A percentile compares a stretch with the other conserved stretches of the same genome.
These are phyloP conservation scores for Neotragus pygmaeus DNA, from an alignment of 2,113 vertebrate species.

Conservation along the genomic window DNA sequence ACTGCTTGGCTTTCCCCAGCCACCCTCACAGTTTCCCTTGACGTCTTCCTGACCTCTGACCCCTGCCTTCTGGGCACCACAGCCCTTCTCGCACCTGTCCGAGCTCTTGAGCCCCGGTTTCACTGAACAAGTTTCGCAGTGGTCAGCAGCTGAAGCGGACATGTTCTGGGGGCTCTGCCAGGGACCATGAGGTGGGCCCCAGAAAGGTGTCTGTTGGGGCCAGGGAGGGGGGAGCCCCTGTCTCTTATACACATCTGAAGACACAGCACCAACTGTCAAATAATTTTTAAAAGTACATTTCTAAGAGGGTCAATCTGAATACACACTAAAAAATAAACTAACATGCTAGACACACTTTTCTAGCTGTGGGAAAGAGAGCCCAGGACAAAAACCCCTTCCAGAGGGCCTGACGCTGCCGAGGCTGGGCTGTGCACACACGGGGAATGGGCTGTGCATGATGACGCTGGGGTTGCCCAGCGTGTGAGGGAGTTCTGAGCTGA, in stretches of 20 bases:
- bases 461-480: background rate
- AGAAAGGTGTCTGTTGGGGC: background rate
- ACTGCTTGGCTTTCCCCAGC: background rate
- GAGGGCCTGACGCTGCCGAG: fast-evolving
- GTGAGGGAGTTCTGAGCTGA: background rate
- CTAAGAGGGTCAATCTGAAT: background rate
- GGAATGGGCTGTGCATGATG: no score
- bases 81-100: background rate
- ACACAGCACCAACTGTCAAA: no score
- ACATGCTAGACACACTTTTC: background rate
- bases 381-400: background rate
- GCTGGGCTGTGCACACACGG: background rate
- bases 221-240: background rate
- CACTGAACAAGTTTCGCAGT: background rate
- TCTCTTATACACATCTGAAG: no score
- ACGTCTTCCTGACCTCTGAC: background rate
- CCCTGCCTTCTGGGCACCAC: background rate
- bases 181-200: background rate
- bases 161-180: background rate
- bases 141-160: background rate
- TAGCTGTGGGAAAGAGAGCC: background rate
- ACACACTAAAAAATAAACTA: background rate
- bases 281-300: background rate
- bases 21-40: background rate
- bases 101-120: background rate